Evolutionary conservation across 1,140 invertebrate species (phyloP).

Genomic region (Phocides pigmalion): DNA sequence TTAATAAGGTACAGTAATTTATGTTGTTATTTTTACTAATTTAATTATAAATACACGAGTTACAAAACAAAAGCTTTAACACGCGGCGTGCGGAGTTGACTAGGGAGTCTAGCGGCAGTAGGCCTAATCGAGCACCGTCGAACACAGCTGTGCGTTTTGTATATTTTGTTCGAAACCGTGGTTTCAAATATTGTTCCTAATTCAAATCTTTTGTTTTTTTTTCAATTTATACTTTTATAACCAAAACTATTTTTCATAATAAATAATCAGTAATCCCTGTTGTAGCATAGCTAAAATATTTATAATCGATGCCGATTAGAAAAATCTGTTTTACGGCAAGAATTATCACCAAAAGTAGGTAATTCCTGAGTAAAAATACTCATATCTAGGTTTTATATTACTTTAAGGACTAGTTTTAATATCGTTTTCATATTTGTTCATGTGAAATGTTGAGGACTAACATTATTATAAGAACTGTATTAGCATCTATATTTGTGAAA

Average conservation of each 20-base stretch:
- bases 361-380: no score
- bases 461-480: no score
- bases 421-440: no score
- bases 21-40: slow-evolving; percentile 26
- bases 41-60: neutral
- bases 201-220: neutral
- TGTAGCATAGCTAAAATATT: neutral
- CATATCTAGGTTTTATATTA: no score
- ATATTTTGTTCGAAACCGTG: neutral
- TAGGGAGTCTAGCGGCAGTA: slow-evolving; percentile 40
- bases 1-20: slow-evolving; percentile 56
- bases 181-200: neutral
- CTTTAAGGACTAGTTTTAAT: no score
- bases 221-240: neutral
- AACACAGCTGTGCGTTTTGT: slow-evolving; percentile 14
- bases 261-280: neutral
- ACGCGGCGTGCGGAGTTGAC: slow-evolving; percentile 32
- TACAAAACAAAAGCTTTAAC: slow-evolving; percentile 21
- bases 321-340: no score
- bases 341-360: no score
- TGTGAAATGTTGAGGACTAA: no score
- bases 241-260: neutral
- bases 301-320: no score
- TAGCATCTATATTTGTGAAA: no score
- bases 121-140: slow-evolving; percentile 57